Base-by-base conservation (phyloP, 2,797 vertebrate genomes). In the Austrolebias charrua region DNA sequence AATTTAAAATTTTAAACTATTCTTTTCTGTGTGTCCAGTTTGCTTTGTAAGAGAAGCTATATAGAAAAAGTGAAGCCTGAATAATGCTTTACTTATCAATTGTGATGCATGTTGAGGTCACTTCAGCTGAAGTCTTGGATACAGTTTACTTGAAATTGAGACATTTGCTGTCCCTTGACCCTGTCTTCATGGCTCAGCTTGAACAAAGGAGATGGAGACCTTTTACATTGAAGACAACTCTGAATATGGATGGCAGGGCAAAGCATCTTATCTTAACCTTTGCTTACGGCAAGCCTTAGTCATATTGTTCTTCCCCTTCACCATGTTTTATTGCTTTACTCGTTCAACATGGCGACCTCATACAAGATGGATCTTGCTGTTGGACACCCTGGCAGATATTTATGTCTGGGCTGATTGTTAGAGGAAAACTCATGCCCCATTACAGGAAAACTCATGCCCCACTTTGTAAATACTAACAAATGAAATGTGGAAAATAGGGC, bases 211-310 rank as follows among this genome's bases (percentile, higher is more conserved):
- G 63, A 71, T 38, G 1, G 13, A 31, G 70, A 76, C 61, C 84
- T 68, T 66, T 35, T 44, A 44, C 60, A 33, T 56, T 18, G 60
- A 73, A 33, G 52, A 69, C 77, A 69, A 79, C 55, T 84, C 68
- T 42, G 67, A 45, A 65, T 70, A 51, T 51, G 50, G 69, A 85
- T 80, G 66, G 73, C 74, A 74, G 69, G 71, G 40, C 74, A 33
- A 43, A 38, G 63, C 63, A 15, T 78, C 55, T 55, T 60, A 29
- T 20, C 68, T 60, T 67, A 74, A 72, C 60, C 63, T 71, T 42
- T 12, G 60, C 72, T 62, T 44, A 55, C 1, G 40, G 73, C 77
- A 46, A 51, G 15, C 35, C 55, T 74, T 73, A 78, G 69, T 87
- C 86, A 82, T 87, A 71, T n/a, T 44, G 51, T 47, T 71, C 66